Conservation (phyloP, 2,888 invertebrate species). For the Chelonus formosanus region DNA sequence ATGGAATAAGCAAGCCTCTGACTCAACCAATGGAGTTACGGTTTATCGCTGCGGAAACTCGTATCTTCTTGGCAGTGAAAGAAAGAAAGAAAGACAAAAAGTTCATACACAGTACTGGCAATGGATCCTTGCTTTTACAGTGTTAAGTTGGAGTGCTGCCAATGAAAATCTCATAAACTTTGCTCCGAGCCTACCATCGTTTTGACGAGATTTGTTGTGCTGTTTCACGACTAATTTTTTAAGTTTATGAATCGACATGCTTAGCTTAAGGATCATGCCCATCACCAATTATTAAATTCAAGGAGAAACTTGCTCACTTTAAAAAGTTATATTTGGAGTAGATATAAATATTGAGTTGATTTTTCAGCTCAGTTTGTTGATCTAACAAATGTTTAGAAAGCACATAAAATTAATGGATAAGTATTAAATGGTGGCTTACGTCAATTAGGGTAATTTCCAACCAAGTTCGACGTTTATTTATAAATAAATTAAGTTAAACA, state of each 20-base stretch:
- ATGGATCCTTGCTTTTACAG: constrained; percentile 19
- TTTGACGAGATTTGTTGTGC: neutral
- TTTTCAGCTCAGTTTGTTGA: too few relatives aligned
- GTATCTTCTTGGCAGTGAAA: constrained; percentile 21
- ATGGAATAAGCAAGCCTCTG: constrained; percentile 29
- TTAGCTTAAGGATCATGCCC: too few relatives aligned
- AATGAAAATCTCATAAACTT: constrained; percentile 20
- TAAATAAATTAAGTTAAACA: too few relatives aligned
- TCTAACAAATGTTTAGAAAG: too few relatives aligned
- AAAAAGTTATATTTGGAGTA: too few relatives aligned
- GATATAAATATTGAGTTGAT: too few relatives aligned
- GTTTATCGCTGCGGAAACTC: constrained; percentile 35
- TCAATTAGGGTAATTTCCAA: too few relatives aligned
- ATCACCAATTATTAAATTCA: too few relatives aligned
- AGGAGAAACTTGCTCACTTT: too few relatives aligned
- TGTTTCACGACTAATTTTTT: neutral
- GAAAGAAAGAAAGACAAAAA: neutral
- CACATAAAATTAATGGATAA: too few relatives aligned
- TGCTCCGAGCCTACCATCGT: neutral
- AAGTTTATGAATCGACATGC: neutral
- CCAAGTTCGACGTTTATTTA: too few relatives aligned
- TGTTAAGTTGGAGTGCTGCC: constrained; percentile 11
- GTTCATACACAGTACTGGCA: constrained; percentile 10
- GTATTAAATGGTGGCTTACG: too few relatives aligned
- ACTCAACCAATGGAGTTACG: constrained; percentile 31